Conservation (phyloP, 2,113 vertebrate species). For the Chascanopsetta lugubris region DNA sequence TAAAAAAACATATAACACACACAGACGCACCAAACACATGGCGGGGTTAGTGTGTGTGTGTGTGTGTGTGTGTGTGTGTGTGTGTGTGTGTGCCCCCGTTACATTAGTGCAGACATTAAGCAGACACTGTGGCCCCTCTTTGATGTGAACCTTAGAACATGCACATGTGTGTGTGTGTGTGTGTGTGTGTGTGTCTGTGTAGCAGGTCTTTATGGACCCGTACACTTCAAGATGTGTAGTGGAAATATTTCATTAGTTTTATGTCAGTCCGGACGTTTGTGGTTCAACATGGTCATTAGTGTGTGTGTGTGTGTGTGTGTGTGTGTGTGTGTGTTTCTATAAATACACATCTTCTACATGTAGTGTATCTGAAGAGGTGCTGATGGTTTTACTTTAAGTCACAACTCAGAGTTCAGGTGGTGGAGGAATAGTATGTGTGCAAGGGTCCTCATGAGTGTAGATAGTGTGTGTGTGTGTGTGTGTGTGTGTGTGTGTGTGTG, state of each 20-base stretch:
- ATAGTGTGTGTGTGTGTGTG: not conserved
- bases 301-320: not conserved
- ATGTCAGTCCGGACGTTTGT: not conserved
- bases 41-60: slow-evolving; percentile 38
- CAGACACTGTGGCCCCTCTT: slow-evolving; percentile 69
- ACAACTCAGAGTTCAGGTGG: not conserved
- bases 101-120: slow-evolving; percentile 67
- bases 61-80: slow-evolving; percentile 56
- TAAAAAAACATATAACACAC: too few species aligned
- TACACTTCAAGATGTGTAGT: not conserved
- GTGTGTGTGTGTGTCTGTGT: slow-evolving; percentile 10
- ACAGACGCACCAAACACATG: slow-evolving; percentile 24
- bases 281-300: not conserved
- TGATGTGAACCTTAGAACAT: slow-evolving; percentile 64
- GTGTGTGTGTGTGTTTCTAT: too few species aligned
- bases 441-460: slow-evolving; percentile 43
- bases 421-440: slow-evolving; percentile 23
- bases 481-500: not conserved
- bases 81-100: slow-evolving; percentile 59
- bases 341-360: not conserved
- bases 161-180: slow-evolving; percentile 5
- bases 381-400: not conserved
- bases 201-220: not conserved
- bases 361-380: too few species aligned
- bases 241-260: not conserved